phyloP scores from a whole-genome alignment of 2,888 invertebrate genomes.

The Drosophila affinis region DNA sequence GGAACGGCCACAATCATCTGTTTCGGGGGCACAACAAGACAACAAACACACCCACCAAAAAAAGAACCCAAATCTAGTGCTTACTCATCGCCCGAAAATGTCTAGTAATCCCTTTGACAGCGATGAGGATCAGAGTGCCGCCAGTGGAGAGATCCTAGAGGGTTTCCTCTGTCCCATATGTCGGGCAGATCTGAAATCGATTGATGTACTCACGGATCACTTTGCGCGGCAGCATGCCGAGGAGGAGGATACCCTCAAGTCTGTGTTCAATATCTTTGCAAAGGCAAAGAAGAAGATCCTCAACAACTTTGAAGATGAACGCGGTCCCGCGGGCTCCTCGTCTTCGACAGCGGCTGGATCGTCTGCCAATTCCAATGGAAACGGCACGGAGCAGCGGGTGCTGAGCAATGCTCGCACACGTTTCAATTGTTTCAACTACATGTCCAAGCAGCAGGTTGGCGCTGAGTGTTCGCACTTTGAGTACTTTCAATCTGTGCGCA shows the following conservation, averaged over 20 bases:
- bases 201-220: constrained; percentile 92
- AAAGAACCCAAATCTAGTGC: constrained; percentile 5
- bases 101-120: constrained; percentile 80
- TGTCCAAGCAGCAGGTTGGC: constrained; percentile 83
- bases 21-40: constrained; percentile 1
- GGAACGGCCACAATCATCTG: no score
- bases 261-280: constrained; percentile 91
- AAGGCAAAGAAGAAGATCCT: constrained; percentile 95
- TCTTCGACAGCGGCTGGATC: constrained; percentile 1
- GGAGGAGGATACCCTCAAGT: constrained; percentile 92
- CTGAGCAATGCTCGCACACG: constrained; percentile 66
- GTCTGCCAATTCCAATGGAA: constrained; percentile 33
- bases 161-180: constrained; percentile 98
- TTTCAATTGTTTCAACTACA: constrained; percentile 75
- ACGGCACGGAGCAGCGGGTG: constrained; percentile 23
- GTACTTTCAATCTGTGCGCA: constrained; percentile 89
- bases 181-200: constrained; percentile 93
- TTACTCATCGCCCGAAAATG: constrained; percentile 52
- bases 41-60: constrained; percentile 55
- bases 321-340: constrained; percentile 49
- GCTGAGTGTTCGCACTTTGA: constrained; percentile 87
- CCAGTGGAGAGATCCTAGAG: constrained; percentile 89
- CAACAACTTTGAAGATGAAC: constrained; percentile 88
- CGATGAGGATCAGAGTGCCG: constrained; percentile 73
- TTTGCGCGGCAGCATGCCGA: constrained; percentile 95